Evolutionary conservation across 2,113 vertebrate species (phyloP), one percentile per base, ranked within the genome.

Genomic region (Pomatostomus ruficeps): DNA sequence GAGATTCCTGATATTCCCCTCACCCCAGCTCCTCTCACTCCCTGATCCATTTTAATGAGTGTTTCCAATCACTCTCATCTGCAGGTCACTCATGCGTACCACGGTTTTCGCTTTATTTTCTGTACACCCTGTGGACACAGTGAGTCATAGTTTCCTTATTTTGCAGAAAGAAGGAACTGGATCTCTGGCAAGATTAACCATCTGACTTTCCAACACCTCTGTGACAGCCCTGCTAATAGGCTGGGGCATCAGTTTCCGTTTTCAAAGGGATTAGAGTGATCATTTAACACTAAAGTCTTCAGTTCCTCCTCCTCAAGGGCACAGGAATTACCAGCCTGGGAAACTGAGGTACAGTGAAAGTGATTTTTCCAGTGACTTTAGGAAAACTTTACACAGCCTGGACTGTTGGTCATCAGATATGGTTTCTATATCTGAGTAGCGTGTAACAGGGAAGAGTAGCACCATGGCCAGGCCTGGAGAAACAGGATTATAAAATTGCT

Each of bases 101-200:
- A 35, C 2, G 23, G 71, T 36, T 90, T 89, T 75, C 0, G 0
- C 91, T 94, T 95, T 91, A 76, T 94, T 95, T 95, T 93, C 71
- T 29, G 0, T 66, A 15, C 66, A 43, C 62, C 77, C 84, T 54
- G 61, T 76, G 77, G 84, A 73, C 45, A 40, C 49, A 31, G 36
- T 89, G 81, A 93, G 73, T 95, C 93, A 95, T 48, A 81, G 61
- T 91, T 93, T 84, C 87, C 80, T 48, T 84, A 36, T 91, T 92
- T 92, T 62, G 38, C 70, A 73, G 84, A 79, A 89, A 3, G 83
- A 93, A 85, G 59, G 75, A 88, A 51, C 59, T 74, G 67, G 43
- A 80, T 85, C 89, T 88, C 78, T 65, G 49, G 42, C 16, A 31
- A 78, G 66, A 79, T 82, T 82, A 89, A 58, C 54, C 20, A 43